Evolutionary conservation across 2,113 vertebrate genomes (phyloP).

Genomic region (Hippocampus barbouri): DNA sequence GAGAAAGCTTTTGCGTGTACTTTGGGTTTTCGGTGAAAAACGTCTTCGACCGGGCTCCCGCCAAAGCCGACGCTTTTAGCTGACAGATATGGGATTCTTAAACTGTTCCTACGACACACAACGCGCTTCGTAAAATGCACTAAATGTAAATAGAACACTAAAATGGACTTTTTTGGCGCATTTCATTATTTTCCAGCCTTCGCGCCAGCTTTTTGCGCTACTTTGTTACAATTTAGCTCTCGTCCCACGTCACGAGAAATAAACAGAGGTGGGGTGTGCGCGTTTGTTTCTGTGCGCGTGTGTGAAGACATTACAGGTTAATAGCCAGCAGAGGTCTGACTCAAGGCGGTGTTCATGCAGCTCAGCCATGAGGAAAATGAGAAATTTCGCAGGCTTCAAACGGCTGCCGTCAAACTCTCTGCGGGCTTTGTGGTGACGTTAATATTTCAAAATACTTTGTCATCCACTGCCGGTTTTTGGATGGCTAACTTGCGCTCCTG

Average conservation of each 20-base stretch:
- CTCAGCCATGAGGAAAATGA: slow-evolving; percentile 70
- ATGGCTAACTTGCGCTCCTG: slow-evolving; percentile 18
- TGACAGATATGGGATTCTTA: neutral
- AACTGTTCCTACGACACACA: slow-evolving; percentile 11
- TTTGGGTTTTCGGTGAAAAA: slow-evolving; percentile 15
- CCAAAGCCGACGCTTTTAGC: slow-evolving; percentile 13
- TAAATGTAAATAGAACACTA: slow-evolving; percentile 8
- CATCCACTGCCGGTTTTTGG: slow-evolving; percentile 24
- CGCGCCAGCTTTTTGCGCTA: neutral
- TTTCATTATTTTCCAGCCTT: neutral
- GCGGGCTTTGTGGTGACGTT: slow-evolving; percentile 41
- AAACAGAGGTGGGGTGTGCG: slow-evolving; percentile 44
- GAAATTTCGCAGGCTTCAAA: slow-evolving; percentile 68
- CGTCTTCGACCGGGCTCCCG: slow-evolving; percentile 8
- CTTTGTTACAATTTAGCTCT: neutral
- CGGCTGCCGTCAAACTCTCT: slow-evolving; percentile 48
- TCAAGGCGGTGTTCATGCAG: slow-evolving; percentile 47
- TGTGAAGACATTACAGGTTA: slow-evolving; percentile 54
- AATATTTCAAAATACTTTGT: slow-evolving; percentile 45
- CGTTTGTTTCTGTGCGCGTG: slow-evolving; percentile 23
- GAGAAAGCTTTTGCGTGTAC: slow-evolving; percentile 43
- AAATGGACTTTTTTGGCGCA: neutral
- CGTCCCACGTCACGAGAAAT: slow-evolving; percentile 21
- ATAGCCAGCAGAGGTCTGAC: slow-evolving; percentile 39
- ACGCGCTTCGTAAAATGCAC: slow-evolving; percentile 7